Evolutionary conservation across 2,888 invertebrate species (phyloP).

Genomic region (Cepaea hortensis): DNA sequence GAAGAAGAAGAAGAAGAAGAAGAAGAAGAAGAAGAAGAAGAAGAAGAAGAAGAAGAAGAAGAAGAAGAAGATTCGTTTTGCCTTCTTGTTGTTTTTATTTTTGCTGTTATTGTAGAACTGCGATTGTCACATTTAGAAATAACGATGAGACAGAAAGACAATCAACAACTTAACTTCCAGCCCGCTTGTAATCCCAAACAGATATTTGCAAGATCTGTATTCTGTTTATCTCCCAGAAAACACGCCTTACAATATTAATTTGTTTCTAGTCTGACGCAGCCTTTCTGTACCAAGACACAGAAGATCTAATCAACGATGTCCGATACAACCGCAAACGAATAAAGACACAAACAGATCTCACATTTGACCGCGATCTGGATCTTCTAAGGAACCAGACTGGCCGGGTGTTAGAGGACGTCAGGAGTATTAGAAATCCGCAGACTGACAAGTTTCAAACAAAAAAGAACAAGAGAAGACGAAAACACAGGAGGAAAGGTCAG

Average conservation of each 20-base stretch:
- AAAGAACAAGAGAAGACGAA: not conserved
- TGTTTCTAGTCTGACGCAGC: not conserved
- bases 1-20: not conserved
- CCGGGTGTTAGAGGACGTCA: not conserved
- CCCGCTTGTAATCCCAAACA: too few relatives aligned
- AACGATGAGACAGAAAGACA: too few relatives aligned
- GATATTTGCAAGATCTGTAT: too few relatives aligned
- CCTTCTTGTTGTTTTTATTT: not conserved
- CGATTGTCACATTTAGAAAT: not conserved
- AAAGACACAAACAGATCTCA: not conserved
- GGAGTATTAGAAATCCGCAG: not conserved
- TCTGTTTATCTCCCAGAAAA: too few relatives aligned
- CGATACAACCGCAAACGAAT: not conserved
- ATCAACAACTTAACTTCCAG: too few relatives aligned
- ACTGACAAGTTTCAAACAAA: not conserved
- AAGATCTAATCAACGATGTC: not conserved
- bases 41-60: not conserved
- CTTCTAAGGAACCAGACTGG: not conserved
- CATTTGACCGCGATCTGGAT: constrained; percentile 14
- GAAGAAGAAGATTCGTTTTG: not conserved
- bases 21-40: not conserved
- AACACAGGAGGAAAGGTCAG: not conserved
- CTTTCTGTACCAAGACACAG: not conserved
- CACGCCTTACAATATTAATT: not conserved
- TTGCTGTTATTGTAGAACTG: not conserved